phyloP scores from a whole-genome alignment of 2,797 vertebrate genomes.

The Sebastes trivittatus region DNA sequence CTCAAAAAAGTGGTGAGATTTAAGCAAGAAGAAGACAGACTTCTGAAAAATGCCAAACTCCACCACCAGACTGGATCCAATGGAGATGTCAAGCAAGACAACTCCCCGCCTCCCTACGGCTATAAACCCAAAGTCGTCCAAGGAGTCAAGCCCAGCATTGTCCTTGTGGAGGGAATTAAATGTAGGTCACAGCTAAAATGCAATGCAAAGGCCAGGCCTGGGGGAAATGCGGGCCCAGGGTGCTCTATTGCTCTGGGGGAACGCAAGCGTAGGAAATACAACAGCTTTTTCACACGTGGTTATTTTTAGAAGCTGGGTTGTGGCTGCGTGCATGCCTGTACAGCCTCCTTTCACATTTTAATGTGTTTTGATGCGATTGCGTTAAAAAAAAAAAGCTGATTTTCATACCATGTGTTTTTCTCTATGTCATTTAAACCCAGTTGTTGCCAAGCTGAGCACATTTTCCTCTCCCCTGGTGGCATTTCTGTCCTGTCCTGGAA shows the following conservation, averaged over 20 bases:
- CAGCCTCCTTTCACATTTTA: conserved; percentile 39
- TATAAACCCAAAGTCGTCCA: conserved; percentile 26
- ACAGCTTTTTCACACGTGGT: conserved; percentile 72
- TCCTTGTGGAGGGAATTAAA: conserved; percentile 71
- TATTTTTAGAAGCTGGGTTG: conserved; percentile 77
- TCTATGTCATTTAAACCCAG: conserved; percentile 9
- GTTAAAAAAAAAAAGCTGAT: conserved; percentile 33
- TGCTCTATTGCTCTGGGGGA: conserved; percentile 63
- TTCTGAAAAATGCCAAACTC: not conserved
- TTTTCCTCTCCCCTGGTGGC: conserved; percentile 16
- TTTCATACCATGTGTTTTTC: conserved; percentile 33
- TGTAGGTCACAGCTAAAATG: conserved; percentile 79
- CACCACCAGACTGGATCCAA: not conserved
- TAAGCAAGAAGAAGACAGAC: not conserved
- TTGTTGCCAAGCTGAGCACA: conserved; percentile 5
- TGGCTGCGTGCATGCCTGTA: conserved; percentile 30
- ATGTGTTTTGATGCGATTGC: conserved; percentile 50
- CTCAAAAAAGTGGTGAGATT: conserved; percentile 17
- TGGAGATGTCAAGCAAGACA: conserved; percentile 17
- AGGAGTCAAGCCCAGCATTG: conserved; percentile 50
- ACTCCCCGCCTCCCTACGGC: conserved; percentile 7
- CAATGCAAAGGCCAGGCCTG: conserved; percentile 62
- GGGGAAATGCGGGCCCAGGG: conserved; percentile 47
- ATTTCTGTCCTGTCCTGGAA: conserved; percentile 19
- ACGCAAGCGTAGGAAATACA: conserved; percentile 60